These are phyloP conservation scores for Morone chrysops DNA, from an alignment of 2,113 vertebrate species.

Conservation along the genomic window DNA sequence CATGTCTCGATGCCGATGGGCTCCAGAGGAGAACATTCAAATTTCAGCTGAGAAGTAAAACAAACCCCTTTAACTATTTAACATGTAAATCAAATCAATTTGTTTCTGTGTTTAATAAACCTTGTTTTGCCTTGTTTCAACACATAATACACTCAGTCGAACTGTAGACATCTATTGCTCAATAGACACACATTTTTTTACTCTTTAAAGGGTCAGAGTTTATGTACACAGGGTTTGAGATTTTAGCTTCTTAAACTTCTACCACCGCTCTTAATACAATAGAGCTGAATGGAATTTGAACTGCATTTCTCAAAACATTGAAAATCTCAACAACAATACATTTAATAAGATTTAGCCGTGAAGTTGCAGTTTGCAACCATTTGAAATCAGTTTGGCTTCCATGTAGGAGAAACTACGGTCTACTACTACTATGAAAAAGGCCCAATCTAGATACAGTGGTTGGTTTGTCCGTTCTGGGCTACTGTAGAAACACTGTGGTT, in stretches of 20 bases:
- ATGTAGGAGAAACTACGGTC: no score
- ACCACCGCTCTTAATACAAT: neutral
- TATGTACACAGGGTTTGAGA: neutral
- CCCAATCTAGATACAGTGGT: no score
- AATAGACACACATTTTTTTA: neutral
- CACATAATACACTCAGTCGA: neutral
- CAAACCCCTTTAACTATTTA: no score
- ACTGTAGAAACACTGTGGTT: no score
- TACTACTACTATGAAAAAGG: no score
- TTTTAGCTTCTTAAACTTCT: neutral
- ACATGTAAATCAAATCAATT: neutral
- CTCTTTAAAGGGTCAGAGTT: neutral
- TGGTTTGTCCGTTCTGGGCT: no score
- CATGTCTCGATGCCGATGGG: neutral
- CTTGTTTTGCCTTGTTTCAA: neutral
- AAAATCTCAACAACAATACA: neutral
- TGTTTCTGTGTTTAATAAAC: neutral
- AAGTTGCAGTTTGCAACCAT: no score
- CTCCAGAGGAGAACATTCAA: neutral
- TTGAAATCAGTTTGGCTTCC: no score
- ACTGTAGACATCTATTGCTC: neutral
- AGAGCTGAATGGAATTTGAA: neutral
- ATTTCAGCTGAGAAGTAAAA: neutral
- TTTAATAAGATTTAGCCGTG: no score
- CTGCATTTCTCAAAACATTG: neutral